Evolutionary conservation across 2,888 invertebrate species (phyloP), one percentile per base, ranked within the genome.

Genomic region (Pinctada fucata): DNA sequence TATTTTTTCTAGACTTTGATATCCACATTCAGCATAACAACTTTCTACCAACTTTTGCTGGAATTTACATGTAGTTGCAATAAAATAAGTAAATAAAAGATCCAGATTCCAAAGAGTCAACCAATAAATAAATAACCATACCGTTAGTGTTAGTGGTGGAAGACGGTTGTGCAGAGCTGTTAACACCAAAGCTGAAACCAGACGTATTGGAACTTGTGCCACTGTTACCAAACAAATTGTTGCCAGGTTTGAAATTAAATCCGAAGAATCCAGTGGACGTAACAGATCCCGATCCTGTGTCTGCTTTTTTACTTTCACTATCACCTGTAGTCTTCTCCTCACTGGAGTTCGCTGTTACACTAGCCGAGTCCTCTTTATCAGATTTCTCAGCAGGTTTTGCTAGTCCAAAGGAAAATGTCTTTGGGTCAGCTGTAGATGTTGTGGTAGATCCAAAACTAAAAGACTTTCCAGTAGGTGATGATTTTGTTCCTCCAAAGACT

Each of bases 151-250:
- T n/a, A n/a, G n/a, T n/a, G n/a, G n/a, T n/a, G n/a, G n/a, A n/a
- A n/a, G n/a, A n/a, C n/a, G n/a, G n/a, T n/a, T n/a, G n/a, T n/a
- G n/a, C n/a, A n/a, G n/a, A n/a, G n/a, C n/a, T 79, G 2, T 83
- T 82, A 10, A 82, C 79, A 48, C 83, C 85, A 79, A 85, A 85
- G 76, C 79, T 82, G 73, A 84, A 84, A 6, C 80, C 84, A 45
- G 79, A 72, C 2, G 80, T 45, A 51, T 74, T 8, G 58, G 58
- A 8, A 52, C 58, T 52, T 5, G 58, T 52, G 58, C 10, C 10
- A 52, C 10, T 52, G 6, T 10, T 10, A 8, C 58, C 58, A 52
- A 52, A 52, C 10, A 52, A 5, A 52, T 5, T 8, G 45, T 45
- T 67, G 45, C 13, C 64, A 3, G 73, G 64, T 58, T 64, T 45